A percentile compares a stretch with the other conserved stretches of the same genome.
Evolutionary conservation across 2,797 vertebrate genomes (phyloP).

Genomic region (Staurois parvus): DNA sequence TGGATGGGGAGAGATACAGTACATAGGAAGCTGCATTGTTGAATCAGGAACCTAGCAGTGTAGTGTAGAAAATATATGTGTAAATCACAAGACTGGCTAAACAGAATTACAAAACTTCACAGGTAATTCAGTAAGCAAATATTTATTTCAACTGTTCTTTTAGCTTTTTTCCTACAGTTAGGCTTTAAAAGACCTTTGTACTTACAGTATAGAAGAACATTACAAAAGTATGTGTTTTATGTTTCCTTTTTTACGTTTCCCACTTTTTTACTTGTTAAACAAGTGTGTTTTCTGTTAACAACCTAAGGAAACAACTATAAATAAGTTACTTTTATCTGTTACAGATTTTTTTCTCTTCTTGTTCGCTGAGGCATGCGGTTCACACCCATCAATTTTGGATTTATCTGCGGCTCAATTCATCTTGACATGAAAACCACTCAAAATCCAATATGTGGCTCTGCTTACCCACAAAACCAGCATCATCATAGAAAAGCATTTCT

Average conservation of each 20-base stretch:
- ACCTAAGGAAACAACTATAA: not conserved
- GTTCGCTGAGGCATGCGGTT: not conserved
- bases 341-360: not conserved
- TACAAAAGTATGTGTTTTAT: not conserved
- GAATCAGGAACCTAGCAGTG: not conserved
- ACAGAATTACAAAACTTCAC: too few species aligned
- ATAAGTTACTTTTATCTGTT: not conserved
- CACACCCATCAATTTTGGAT: constrained; percentile 25
- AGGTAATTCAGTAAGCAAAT: not conserved
- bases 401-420: constrained; percentile 23
- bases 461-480: constrained; percentile 28
- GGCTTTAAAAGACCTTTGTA: too few species aligned
- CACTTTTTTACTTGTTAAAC: not conserved
- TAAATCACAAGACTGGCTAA: not conserved
- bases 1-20: too few species aligned
- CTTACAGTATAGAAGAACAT: too few species aligned
- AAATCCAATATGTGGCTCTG: constrained; percentile 30
- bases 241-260: not conserved
- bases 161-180: too few species aligned
- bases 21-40: not conserved
- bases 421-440: constrained; percentile 37
- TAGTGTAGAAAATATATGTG: not conserved
- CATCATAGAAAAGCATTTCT: constrained; percentile 12
- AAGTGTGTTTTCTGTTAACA: constrained; percentile 6
- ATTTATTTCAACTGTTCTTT: not conserved